Conservation (phyloP, 2,113 vertebrate species). For the Zonotrichia leucophrys region DNA sequence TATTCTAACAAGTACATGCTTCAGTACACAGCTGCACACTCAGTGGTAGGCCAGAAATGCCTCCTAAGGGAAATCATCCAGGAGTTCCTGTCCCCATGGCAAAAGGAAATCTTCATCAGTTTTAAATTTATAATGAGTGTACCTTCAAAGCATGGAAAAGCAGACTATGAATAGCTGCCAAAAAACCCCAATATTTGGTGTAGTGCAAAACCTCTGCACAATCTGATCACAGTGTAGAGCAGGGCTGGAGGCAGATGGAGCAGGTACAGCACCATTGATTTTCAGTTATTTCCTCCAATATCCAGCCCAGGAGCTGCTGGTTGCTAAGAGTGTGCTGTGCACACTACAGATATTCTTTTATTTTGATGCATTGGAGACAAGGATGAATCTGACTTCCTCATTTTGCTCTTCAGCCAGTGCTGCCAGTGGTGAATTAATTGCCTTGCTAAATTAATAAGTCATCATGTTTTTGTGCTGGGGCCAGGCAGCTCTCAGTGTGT, state of each 20-base stretch:
- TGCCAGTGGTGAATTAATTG: background rate
- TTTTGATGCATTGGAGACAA: background rate
- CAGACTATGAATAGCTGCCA: background rate
- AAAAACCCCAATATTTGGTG: background rate
- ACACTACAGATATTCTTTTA: background rate
- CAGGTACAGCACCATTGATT: background rate
- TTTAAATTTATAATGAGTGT: background rate
- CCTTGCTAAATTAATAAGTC: conserved; percentile 20
- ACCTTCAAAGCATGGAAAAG: background rate
- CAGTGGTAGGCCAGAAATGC: background rate
- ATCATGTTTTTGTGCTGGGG: background rate
- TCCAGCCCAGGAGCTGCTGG: background rate
- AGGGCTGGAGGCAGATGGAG: background rate
- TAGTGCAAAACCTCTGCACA: background rate
- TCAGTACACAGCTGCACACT: background rate
- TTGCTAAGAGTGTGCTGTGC: background rate
- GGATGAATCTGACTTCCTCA: background rate
- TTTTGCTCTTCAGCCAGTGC: background rate
- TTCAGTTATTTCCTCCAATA: background rate
- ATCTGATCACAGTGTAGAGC: background rate
- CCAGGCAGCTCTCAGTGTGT: background rate
- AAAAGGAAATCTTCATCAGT: background rate
- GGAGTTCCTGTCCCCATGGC: background rate
- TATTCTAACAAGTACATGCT: background rate
- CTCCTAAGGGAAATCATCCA: background rate